phyloP scores from a whole-genome alignment of 2,797 vertebrate genomes.

The Sylvia borin region DNA sequence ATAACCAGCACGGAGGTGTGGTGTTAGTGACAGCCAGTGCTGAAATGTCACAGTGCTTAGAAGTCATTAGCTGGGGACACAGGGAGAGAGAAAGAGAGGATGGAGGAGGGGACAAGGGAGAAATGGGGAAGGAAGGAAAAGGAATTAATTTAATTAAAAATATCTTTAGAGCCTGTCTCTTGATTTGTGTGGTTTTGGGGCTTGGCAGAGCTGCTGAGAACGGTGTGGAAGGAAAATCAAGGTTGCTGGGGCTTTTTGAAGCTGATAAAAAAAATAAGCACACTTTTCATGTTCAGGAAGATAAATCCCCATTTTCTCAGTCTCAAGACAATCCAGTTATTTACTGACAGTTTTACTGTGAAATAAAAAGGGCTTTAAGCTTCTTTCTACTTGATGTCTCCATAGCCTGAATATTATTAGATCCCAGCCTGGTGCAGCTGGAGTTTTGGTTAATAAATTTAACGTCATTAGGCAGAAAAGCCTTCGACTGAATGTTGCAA shows the following conservation, averaged over 20 bases:
- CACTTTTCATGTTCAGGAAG: conserved; percentile 67
- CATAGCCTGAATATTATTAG: conserved; percentile 73
- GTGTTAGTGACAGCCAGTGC: conserved; percentile 64
- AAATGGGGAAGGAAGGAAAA: conserved; percentile 60
- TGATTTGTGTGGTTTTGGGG: conserved; percentile 67
- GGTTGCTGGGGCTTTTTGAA: conserved; percentile 54
- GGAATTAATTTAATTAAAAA: conserved; percentile 74
- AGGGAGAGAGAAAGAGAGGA: conserved; percentile 54
- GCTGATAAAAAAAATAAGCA: conserved; percentile 60
- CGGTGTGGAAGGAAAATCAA: conserved; percentile 63
- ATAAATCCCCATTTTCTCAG: conserved; percentile 68
- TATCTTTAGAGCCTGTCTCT: conserved; percentile 69
- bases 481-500: conserved; percentile 55
- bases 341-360: conserved; percentile 69
- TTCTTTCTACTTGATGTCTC: conserved; percentile 66
- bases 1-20: conserved; percentile 64
- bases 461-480: conserved; percentile 65
- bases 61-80: conserved; percentile 75
- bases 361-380: conserved; percentile 69
- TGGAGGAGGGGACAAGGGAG: conserved; percentile 59
- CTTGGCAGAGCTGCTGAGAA: conserved; percentile 65
- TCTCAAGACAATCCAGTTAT: conserved; percentile 72
- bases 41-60: conserved; percentile 76
- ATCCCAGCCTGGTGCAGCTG: conserved; percentile 62
- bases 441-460: conserved; percentile 70